Evolutionary conservation across 2,888 invertebrate species (phyloP), one percentile per base, ranked within the genome.

Genomic region (Ectemnius continuus): DNA sequence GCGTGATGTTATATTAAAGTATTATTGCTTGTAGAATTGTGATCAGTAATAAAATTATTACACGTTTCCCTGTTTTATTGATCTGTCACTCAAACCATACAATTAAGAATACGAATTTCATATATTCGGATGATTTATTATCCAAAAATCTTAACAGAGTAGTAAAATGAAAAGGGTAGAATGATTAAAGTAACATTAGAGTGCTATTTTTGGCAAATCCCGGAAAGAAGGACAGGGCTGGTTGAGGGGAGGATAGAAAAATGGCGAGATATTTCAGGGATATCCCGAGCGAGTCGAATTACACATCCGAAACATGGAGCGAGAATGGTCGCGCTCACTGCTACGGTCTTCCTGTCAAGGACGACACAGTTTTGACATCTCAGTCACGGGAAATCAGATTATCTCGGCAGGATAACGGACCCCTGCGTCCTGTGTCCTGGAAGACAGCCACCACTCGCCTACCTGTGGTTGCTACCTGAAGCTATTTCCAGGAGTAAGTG

Each of bases 331-430:
- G 20, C 56, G 18, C 18, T 60, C 58, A 26, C 45, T 47, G 26
- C 14, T 20, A 46, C 26, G 28, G 45, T 73, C 73, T 61, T 76
- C 70, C 79, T 84, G 85, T 87, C 85, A 82, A 86, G 83, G 80
- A 77, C 82, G 81, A 71, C 72, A 72, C 67, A 84, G 83, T 86
- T 86, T 86, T 89, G 89, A 90, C 88, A 80, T 89, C 88, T 90
- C 85, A 86, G 89, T 90, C 88, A 88, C 86, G 85, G 87, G 70
- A 88, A 89, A 88, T 88, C 84, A 86, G 89, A 89, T 89, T 89
- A 88, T 87, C 88, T 86, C 87, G 16, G 76, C 79, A 81, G 87
- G 85, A 88, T 88, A 87, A 86, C 84, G 72, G 76, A 84, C 82
- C 81, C 81, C 79, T 69, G 70, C 70, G 80, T 76, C 66, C 76